Evolutionary conservation across 2,888 invertebrate genomes (phyloP).

Genomic region (Gandaritis pyraliata): DNA sequence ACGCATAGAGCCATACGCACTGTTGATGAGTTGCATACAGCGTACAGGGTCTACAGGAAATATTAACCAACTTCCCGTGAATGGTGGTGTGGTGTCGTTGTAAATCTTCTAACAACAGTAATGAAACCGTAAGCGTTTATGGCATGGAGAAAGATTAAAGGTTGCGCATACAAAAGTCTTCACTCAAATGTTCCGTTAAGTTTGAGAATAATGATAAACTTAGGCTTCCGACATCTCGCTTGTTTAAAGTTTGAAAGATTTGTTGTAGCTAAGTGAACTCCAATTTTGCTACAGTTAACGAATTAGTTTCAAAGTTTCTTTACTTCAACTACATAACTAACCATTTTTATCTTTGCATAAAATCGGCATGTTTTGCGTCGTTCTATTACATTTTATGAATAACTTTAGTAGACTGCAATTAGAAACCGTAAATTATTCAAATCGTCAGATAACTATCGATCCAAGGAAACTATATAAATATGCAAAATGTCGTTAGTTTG

Average conservation of each 20-base stretch:
- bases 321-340: slow-evolving; percentile 8
- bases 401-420: slow-evolving; percentile 8
- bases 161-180: slow-evolving; percentile 16
- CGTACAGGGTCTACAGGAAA: slow-evolving; percentile 2
- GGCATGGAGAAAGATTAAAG: slow-evolving; percentile 4
- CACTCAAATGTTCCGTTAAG: slow-evolving; percentile 14
- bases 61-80: slow-evolving; percentile 12
- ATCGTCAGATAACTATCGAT: slow-evolving; percentile 5
- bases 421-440: slow-evolving; percentile 14
- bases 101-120: slow-evolving; percentile 9
- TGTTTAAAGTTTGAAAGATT: slow-evolving; percentile 16
- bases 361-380: slow-evolving; percentile 17
- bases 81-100: slow-evolving; percentile 8
- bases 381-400: slow-evolving; percentile 9
- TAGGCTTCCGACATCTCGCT: slow-evolving; percentile 23
- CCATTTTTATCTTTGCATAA: slow-evolving; percentile 13
- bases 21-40: not conserved
- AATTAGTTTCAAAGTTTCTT: slow-evolving; percentile 23
- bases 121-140: slow-evolving; percentile 5
- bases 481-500: slow-evolving; percentile 11
- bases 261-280: slow-evolving; percentile 8
- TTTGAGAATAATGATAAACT: slow-evolving; percentile 15
- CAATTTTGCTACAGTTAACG: slow-evolving; percentile 12
- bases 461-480: slow-evolving; percentile 9
- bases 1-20: not conserved